Evolutionary conservation across 2,888 invertebrate species (phyloP).

Genomic region (Nomada lathburiana): DNA sequence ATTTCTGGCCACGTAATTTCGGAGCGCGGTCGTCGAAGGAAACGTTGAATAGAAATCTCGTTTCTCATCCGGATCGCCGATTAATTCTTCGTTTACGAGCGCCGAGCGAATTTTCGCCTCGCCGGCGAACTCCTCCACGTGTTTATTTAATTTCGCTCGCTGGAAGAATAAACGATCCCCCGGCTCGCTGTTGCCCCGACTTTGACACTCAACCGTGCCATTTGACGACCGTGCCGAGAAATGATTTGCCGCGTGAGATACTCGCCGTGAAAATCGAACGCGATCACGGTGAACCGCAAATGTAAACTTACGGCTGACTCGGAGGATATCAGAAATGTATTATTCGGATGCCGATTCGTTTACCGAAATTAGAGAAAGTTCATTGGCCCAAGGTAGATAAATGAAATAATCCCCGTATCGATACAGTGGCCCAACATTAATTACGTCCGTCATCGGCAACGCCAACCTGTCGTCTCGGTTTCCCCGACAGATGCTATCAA

Average conservation of each 20-base stretch:
- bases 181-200: conserved; percentile 1
- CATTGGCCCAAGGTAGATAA: neutral
- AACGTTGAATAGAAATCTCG: conserved; percentile 29
- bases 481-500: conserved; percentile 45
- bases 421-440: conserved; percentile 33
- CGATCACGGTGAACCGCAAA: conserved; percentile 1
- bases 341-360: too few relatives aligned
- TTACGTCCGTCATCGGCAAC: conserved; percentile 51
- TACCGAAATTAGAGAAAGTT: too few relatives aligned
- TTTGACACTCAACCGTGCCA: conserved; percentile 41
- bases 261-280: conserved; percentile 1
- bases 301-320: neutral
- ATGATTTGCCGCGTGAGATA: conserved; percentile 3
- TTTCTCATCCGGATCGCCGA: conserved; percentile 28
- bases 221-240: conserved; percentile 28
- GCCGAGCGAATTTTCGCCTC: conserved; percentile 17
- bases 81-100: conserved; percentile 36
- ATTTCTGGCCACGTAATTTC: conserved; percentile 39
- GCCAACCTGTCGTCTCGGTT: conserved; percentile 45
- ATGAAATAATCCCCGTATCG: conserved; percentile 2
- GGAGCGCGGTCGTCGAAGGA: conserved; percentile 18
- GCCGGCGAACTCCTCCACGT: conserved; percentile 1
- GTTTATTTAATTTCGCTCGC: conserved; percentile 48
- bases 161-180: conserved; percentile 34
- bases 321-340: neutral